phyloP scores from a whole-genome alignment of 2,797 vertebrate genomes.

The Cottoperca gobio region DNA sequence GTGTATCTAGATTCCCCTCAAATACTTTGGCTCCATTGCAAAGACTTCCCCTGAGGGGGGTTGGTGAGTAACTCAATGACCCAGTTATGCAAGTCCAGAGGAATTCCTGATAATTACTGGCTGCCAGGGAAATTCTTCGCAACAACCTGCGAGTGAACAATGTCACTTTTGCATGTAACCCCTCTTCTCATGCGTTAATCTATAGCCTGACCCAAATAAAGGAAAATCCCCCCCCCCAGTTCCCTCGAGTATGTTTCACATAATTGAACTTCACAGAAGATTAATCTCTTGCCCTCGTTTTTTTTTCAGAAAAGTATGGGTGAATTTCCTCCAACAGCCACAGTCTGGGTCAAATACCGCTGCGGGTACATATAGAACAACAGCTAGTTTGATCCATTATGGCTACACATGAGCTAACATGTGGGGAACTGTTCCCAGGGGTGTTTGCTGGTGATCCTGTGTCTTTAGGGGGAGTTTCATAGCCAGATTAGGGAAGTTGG shows the following conservation, averaged over 20 bases:
- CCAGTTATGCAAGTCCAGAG: conserved; percentile 47
- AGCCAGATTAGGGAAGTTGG: conserved; percentile 67
- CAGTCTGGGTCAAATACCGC: conserved; percentile 14
- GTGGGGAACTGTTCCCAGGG: conserved; percentile 43
- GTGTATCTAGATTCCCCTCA: conserved; percentile 12
- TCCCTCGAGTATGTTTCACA: conserved; percentile 55
- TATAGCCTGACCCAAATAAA: conserved; percentile 70
- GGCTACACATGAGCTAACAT: conserved; percentile 10
- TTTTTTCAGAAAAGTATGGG: conserved; percentile 10
- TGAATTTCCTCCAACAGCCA: conserved; percentile 8
- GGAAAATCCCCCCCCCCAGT: conserved; percentile 59
- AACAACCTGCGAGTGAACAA: conserved; percentile 26
- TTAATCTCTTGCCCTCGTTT: conserved; percentile 62
- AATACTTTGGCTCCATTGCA: neutral
- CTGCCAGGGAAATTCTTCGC: conserved; percentile 23
- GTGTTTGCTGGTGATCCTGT: conserved; percentile 28
- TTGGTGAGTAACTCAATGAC: conserved; percentile 42
- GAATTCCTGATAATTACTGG: conserved; percentile 42
- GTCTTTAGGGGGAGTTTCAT: conserved; percentile 47
- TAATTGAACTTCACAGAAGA: conserved; percentile 63
- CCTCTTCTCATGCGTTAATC: conserved; percentile 18
- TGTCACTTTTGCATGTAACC: conserved; percentile 39
- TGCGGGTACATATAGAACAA: neutral
- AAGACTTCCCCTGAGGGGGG: conserved; percentile 3
- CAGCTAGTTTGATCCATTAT: neutral